Base-by-base conservation (phyloP, 2,113 vertebrate genomes). In the Ochotona curzoniae region DNA sequence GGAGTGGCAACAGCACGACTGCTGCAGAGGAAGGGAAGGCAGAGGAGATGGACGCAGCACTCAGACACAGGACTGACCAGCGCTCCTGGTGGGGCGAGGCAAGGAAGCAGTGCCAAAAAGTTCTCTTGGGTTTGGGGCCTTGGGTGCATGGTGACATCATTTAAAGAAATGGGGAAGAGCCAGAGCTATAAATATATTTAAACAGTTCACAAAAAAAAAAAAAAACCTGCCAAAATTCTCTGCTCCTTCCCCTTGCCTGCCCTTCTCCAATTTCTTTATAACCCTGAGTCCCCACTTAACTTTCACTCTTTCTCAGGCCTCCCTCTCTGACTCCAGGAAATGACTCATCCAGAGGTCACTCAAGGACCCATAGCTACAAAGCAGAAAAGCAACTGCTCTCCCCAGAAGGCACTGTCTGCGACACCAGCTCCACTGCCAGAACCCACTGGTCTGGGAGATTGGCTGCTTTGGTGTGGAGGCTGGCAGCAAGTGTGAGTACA, bases 301-400 rank as follows among this genome's bases (percentile, higher is more conserved):
- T 88, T 93, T 84, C 51, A 25, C 54, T 66, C 44, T n/a, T n/a
- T 57, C 79, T 87, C 80, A n/a, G 80, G 51, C 11, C 12, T 75
- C 75, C 11, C 49, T 69, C 54, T 74, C 44, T 25, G 71, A 67
- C 32, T 54, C 67, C 63, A 87, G 47, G 66, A 69, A 86, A 60
- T 49, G 47, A 90, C 57, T 67, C 44, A 38, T 67, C 44, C 26
- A 63, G 44, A 69, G n/a, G 74, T 63, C 75, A 67, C 25, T 5
- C 61, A 44, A 61, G 69, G 63, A 51, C 18, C 4, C 2, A 64
- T 21, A 25, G 54, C 69, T 47, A 26, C 30, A 35, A n/a, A 35
- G 49, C 70, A 83, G 54, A 7, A 67, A 88, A 75, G 63, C 25
- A 61, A 49, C 47, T 20, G 5, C 57, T 5, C n/a, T 20, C 54